These are phyloP conservation scores for Rhadinocentrus ornatus DNA, from an alignment of 2,797 vertebrate species.

Conservation along the genomic window DNA sequence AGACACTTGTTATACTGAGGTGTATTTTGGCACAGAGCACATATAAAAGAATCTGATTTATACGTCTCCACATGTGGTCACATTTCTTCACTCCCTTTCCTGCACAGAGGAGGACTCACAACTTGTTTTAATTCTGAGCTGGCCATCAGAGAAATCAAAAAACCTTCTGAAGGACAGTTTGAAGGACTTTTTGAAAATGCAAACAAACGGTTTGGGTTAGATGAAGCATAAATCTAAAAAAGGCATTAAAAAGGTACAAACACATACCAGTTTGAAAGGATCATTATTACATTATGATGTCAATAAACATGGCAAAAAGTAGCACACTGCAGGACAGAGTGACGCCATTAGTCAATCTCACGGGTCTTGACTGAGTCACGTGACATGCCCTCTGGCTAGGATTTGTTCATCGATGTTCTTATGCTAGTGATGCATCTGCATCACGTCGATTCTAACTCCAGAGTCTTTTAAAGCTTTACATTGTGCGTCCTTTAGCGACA, in stretches of 20 bases:
- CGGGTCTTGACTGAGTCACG: constrained; percentile 50
- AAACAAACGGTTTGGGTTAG: no score
- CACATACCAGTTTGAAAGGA: neutral
- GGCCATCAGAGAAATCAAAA: constrained; percentile 3
- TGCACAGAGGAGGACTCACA: constrained; percentile 6
- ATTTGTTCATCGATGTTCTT: constrained; percentile 38
- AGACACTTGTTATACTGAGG: constrained; percentile 14
- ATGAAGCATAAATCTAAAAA: no score
- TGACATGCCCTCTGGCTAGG: constrained; percentile 37
- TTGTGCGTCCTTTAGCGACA: neutral
- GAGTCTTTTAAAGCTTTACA: constrained; percentile 29
- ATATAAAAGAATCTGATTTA: constrained; percentile 27
- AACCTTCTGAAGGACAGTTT: neutral
- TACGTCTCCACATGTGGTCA: constrained; percentile 40
- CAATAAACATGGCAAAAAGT: neutral
- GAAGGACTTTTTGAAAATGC: no score
- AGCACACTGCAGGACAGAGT: constrained; percentile 12
- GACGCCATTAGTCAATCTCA: constrained; percentile 23
- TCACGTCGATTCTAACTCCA: constrained; percentile 19
- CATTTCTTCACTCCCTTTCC: constrained; percentile 25
- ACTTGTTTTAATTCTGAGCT: neutral
- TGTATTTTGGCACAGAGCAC: constrained; percentile 42
- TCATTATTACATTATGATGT: neutral
- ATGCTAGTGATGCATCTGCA: constrained; percentile 42
- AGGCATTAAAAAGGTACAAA: neutral